Evolutionary conservation across 2,888 invertebrate genomes (phyloP).

Genomic region (Imbricaverruca yamaguchii): DNA sequence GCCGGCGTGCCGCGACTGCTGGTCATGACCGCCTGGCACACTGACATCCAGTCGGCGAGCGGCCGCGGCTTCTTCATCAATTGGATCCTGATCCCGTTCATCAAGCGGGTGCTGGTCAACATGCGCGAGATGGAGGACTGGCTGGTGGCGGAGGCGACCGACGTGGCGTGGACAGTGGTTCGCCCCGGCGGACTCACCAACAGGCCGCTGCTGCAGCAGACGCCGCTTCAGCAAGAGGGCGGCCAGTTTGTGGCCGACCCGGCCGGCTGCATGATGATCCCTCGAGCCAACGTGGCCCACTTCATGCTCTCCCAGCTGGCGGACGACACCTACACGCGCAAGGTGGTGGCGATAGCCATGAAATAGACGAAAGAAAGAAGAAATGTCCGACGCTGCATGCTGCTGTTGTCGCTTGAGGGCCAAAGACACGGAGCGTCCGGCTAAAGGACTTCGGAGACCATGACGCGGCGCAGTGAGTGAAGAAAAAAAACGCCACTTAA

Average conservation of each 20-base stretch:
- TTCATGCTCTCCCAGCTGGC: conserved; percentile 31
- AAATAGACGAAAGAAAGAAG: background rate
- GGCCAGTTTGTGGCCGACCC: conserved; percentile 24
- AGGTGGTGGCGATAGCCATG: conserved; percentile 28
- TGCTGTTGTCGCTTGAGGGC: too few species aligned
- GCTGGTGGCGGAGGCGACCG: conserved; percentile 26
- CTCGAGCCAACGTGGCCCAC: conserved; percentile 33
- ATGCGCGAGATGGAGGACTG: conserved; percentile 33
- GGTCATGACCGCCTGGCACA: conserved; percentile 32
- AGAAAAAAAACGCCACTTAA: too few species aligned
- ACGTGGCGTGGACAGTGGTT: conserved; percentile 33
- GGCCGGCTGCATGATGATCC: conserved; percentile 23
- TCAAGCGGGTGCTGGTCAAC: conserved; percentile 32
- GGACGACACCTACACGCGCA: conserved; percentile 25
- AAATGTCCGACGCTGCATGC: too few species aligned
- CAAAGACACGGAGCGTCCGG: too few species aligned
- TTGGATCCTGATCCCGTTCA: conserved; percentile 32
- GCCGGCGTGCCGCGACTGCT: conserved; percentile 28
- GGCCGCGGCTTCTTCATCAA: conserved; percentile 31
- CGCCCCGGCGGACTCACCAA: conserved; percentile 32
- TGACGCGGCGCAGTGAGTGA: too few species aligned
- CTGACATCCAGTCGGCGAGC: conserved; percentile 28
- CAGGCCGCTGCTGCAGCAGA: conserved; percentile 9
- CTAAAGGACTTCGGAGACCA: too few species aligned
- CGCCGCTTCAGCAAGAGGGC: conserved; percentile 25